Conservation (phyloP, 64 coral and sea anemone genomes). For the Orbicella faveolata region DNA sequence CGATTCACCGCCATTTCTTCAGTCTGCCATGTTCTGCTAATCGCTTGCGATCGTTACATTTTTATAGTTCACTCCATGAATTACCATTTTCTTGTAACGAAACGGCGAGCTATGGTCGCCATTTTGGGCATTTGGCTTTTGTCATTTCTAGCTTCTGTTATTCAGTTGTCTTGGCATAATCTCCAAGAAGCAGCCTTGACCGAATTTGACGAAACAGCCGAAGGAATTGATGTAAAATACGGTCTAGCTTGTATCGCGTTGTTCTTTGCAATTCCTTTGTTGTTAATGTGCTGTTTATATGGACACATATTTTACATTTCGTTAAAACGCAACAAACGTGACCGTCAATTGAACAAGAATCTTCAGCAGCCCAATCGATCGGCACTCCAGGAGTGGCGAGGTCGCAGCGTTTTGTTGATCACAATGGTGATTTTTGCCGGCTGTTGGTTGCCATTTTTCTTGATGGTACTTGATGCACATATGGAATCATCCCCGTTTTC, state of each 20-base stretch:
- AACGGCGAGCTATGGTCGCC: background rate
- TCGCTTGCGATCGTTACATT: slow-evolving; percentile 39
- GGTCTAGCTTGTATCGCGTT: background rate
- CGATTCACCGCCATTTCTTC: slow-evolving; percentile 38
- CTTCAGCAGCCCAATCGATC: background rate
- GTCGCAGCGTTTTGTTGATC: slow-evolving; percentile 26
- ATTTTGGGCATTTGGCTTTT: slow-evolving; percentile 28
- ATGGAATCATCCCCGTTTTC: slow-evolving; percentile 31
- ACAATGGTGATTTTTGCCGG: slow-evolving; percentile 28
- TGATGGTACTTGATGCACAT: slow-evolving; percentile 25
- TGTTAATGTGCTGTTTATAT: slow-evolving; percentile 43
- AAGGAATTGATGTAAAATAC: too few relatives aligned
- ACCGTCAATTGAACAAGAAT: background rate
- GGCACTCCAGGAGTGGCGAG: slow-evolving; percentile 27
- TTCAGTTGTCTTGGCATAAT: slow-evolving; percentile 38
- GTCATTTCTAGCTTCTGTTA: background rate
- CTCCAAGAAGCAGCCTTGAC: background rate
- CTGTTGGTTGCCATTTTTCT: slow-evolving; percentile 59
- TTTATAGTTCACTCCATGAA: slow-evolving; percentile 30
- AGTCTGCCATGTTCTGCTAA: slow-evolving; percentile 27
- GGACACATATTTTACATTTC: slow-evolving; percentile 53
- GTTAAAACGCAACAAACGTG: slow-evolving; percentile 25
- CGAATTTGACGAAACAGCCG: background rate
- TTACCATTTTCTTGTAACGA: slow-evolving; percentile 35
- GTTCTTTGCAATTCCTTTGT: slow-evolving; percentile 28